These are phyloP conservation scores for Clistopyga incitator DNA, from an alignment of 2,888 invertebrate genomes.

Conservation along the genomic window DNA sequence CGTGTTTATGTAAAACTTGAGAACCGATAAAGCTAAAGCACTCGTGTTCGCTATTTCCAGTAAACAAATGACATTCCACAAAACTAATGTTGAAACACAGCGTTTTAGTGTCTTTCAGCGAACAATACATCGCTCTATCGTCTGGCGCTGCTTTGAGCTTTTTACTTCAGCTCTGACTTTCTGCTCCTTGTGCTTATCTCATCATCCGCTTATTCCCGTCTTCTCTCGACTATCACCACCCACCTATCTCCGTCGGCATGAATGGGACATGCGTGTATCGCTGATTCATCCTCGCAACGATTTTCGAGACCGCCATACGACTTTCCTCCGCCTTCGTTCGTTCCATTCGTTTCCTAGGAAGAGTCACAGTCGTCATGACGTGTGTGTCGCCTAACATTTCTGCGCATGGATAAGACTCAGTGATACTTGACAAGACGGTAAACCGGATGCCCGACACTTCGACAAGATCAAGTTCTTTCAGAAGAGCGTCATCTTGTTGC, in stretches of 20 bases:
- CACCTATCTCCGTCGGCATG: conserved; percentile 32
- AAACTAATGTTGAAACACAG: not conserved
- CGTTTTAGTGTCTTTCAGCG: not conserved
- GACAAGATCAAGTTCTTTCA: not conserved
- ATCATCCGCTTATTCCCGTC: not conserved
- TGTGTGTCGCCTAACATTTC: conserved; percentile 2
- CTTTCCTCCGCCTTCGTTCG: conserved; percentile 15
- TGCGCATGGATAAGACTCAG: conserved; percentile 11
- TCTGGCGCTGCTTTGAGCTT: not conserved
- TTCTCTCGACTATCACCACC: not conserved
- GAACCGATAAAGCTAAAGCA: too few species aligned
- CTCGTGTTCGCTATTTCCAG: too few species aligned
- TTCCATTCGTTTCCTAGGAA: not conserved
- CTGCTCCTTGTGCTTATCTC: not conserved
- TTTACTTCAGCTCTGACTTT: not conserved
- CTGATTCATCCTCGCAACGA: conserved; percentile 55
- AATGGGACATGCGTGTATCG: conserved; percentile 47
- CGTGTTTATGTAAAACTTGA: too few species aligned
- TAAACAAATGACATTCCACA: not conserved
- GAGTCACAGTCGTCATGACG: not conserved
- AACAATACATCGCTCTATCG: not conserved
- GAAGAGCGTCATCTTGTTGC: not conserved
- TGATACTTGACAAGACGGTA: conserved; percentile 33
- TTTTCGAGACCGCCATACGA: conserved; percentile 7
- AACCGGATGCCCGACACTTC: conserved; percentile 5